phyloP scores from a whole-genome alignment of 2,888 invertebrate genomes.

The Unio delphinus region DNA sequence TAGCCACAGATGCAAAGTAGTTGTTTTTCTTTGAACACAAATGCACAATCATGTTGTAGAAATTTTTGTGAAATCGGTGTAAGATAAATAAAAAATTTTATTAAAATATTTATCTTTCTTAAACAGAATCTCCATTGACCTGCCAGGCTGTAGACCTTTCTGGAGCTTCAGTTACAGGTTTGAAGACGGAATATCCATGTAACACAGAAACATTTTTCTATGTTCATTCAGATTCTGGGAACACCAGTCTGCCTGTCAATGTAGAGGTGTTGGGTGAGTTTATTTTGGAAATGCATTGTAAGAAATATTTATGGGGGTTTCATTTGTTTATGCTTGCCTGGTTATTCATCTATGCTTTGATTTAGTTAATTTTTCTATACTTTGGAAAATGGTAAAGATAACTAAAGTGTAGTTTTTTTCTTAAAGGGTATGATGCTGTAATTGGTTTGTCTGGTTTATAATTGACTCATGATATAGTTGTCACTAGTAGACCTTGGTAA shows the following conservation, averaged over 20 bases:
- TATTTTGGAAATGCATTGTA: background rate
- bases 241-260: constrained; percentile 20
- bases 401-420: too few species aligned
- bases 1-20: too few species aligned
- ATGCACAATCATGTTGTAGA: too few species aligned
- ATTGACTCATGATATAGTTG: too few species aligned
- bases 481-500: too few species aligned
- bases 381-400: too few species aligned
- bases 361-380: too few species aligned
- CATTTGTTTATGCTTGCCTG: too few species aligned
- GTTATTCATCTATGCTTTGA: too few species aligned
- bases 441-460: too few species aligned
- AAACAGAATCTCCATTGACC: constrained; percentile 49
- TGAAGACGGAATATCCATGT: constrained; percentile 45
- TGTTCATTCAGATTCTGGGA: constrained; percentile 36
- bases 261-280: constrained; percentile 42
- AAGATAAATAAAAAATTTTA: background rate
- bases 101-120: background rate
- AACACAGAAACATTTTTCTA: constrained; percentile 41
- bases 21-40: too few species aligned
- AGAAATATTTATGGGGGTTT: background rate
- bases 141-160: constrained; percentile 46
- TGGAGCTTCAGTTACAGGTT: constrained; percentile 35
- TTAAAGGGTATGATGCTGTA: too few species aligned
- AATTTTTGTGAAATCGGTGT: background rate